Percentiles rank a stretch among this genome's conserved stretches.
phyloP scores from a whole-genome alignment of 1,140 invertebrate species.

The Aphelenchoides besseyi region DNA sequence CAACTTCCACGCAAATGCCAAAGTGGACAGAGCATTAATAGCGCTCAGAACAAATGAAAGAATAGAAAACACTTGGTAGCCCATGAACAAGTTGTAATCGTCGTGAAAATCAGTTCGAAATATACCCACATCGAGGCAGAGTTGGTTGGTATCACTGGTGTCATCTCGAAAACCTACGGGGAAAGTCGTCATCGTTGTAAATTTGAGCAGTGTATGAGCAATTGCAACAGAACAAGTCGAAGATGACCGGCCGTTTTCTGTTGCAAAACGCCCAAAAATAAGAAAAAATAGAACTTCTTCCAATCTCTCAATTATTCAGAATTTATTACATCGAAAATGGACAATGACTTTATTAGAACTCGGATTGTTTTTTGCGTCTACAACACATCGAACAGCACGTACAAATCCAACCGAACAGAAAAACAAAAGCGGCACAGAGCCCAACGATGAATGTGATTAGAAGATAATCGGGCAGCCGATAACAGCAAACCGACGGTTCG shows the following conservation, averaged over 20 bases:
- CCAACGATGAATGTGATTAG: background rate
- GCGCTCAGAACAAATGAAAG: background rate
- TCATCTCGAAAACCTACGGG: no score
- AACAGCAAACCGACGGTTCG: slow-evolving; percentile 6
- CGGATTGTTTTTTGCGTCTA: background rate
- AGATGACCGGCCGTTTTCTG: background rate
- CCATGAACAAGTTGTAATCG: background rate
- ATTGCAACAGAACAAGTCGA: background rate
- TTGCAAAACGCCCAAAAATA: background rate
- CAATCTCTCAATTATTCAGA: background rate
- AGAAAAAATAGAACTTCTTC: background rate
- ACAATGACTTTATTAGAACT: background rate
- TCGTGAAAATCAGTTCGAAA: background rate
- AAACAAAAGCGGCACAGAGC: background rate
- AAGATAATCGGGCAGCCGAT: background rate
- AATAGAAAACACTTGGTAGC: no score
- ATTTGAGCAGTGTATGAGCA: background rate
- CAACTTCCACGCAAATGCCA: background rate
- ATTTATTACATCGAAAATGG: no score
- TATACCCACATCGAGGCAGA: background rate
- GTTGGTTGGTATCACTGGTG: no score
- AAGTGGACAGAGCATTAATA: background rate
- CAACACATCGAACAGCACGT: slow-evolving; percentile 1
- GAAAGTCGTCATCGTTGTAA: no score
- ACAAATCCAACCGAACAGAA: background rate